Percentiles rank a stretch among this genome's conserved stretches.
These are phyloP conservation scores for Megalops cyprinoides DNA, from an alignment of 2,797 vertebrate genomes.

Conservation along the genomic window DNA sequence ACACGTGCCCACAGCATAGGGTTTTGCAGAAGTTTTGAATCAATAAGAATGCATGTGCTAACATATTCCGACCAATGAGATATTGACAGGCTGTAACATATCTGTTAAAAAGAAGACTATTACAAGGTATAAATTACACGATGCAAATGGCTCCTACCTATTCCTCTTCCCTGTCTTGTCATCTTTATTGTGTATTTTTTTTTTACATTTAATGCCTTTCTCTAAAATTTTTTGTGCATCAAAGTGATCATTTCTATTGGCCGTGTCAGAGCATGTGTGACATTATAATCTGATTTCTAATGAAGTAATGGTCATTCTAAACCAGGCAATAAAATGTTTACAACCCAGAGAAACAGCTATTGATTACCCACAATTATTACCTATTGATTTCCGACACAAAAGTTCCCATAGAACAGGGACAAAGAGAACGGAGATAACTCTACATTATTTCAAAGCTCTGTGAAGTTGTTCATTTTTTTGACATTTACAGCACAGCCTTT, in stretches of 20 bases:
- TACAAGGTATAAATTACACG: neutral
- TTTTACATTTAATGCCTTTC: neutral
- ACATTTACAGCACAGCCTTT: neutral
- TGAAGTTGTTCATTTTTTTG: neutral
- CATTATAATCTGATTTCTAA: neutral
- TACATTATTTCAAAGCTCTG: neutral
- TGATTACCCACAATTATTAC: constrained; percentile 12
- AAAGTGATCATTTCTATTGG: too few species aligned
- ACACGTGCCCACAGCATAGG: too few species aligned
- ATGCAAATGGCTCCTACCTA: neutral
- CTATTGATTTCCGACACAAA: neutral
- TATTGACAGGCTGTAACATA: too few species aligned
- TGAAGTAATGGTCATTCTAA: neutral
- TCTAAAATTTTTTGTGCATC: neutral
- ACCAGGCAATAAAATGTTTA: neutral
- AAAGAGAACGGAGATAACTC: neutral
- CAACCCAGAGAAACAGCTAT: constrained; percentile 7
- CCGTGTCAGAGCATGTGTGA: neutral
- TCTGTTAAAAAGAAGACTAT: neutral
- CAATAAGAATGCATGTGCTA: too few species aligned
- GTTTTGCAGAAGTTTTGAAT: too few species aligned
- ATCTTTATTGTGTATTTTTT: neutral
- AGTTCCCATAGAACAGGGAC: neutral
- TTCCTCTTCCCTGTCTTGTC: neutral
- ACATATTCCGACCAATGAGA: too few species aligned